Percentiles rank a stretch among this genome's conserved stretches.
These are phyloP conservation scores for Scolopax mira DNA, from an alignment of 2,113 vertebrate genomes.

Conservation along the genomic window DNA sequence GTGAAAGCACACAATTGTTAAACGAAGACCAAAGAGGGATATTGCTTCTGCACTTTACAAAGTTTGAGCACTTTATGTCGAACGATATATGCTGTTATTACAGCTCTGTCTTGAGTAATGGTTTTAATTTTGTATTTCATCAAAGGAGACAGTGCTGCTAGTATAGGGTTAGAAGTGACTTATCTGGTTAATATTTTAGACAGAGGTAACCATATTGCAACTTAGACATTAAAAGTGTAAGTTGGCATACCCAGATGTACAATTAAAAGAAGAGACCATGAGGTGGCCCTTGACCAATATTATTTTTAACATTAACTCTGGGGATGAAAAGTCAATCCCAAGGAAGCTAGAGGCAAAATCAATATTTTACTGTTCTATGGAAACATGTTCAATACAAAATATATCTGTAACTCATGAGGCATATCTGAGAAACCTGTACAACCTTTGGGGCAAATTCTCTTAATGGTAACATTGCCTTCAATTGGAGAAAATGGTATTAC, in stretches of 20 bases:
- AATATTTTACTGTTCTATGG: not conserved
- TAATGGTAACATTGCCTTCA: not conserved
- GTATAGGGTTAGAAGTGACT: not conserved
- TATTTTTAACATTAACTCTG: slow-evolving; percentile 12
- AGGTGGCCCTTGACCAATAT: not conserved
- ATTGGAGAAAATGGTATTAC: not conserved
- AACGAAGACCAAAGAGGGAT: slow-evolving; percentile 2
- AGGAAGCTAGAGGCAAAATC: not conserved
- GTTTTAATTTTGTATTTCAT: slow-evolving; percentile 54
- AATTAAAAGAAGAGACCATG: not conserved
- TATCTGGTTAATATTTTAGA: slow-evolving; percentile 33
- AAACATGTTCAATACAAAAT: not conserved
- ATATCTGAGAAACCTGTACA: not conserved
- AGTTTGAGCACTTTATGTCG: slow-evolving; percentile 42
- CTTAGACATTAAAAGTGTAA: not conserved
- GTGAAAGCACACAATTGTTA: slow-evolving; percentile 16
- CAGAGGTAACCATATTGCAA: not conserved
- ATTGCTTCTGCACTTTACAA: slow-evolving; percentile 38
- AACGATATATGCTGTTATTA: slow-evolving; percentile 34
- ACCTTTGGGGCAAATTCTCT: not conserved
- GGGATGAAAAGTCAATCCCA: not conserved
- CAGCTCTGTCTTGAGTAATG: slow-evolving; percentile 30
- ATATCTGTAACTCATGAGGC: not conserved
- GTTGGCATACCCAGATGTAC: not conserved
- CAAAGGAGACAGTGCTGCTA: not conserved